Evolutionary conservation across 2,888 invertebrate genomes (phyloP), one percentile per base, ranked within the genome.

Genomic region (Drosophila mercatorum): DNA sequence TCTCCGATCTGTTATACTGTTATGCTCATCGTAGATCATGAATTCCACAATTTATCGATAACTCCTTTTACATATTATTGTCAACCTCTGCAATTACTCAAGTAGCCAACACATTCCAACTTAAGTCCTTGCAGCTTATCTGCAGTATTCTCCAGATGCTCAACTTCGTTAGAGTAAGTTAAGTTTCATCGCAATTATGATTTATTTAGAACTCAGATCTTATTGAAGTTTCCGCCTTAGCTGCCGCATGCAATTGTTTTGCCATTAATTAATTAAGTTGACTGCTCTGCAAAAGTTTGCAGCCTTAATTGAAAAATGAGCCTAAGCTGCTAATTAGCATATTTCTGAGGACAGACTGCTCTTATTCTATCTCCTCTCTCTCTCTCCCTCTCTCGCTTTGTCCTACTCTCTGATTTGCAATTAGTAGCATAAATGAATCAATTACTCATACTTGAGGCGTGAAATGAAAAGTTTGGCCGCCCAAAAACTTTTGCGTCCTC

Each of bases 381-480:
- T 12, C 12, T 7, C n/a, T n/a, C 38, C 17, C 12, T 17, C 17
- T 47, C n/a, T 17, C 6, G 22, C 47, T 17, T 17, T 17, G 4
- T 12, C 14, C 31, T 5, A 31, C 34, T 44, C 62, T 49, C 61
- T 72, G 76, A 89, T 85, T 84, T 88, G 80, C 89, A 90, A 90
- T 91, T 91, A 91, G 82, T 87, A 90, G 86, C 78, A 85, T 80
- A 89, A 90, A 89, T 91, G 90, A 87, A 90, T 91, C 90, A 90
- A 91, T 91, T 91, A 91, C 92, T 90, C 92, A 90, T 80, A 84
- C 92, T 83, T 87, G 74, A 66, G 73, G 74, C 72, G 76, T 78
- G 80, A 85, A 87, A 69, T 70, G 59, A 68, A 85, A 85, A 85
- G 88, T 89, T 89, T 53, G 59, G 62, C 34, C 68, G 55, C 56